phyloP scores from a whole-genome alignment of 2,888 invertebrate species.

The Megalurothrips usitatus region DNA sequence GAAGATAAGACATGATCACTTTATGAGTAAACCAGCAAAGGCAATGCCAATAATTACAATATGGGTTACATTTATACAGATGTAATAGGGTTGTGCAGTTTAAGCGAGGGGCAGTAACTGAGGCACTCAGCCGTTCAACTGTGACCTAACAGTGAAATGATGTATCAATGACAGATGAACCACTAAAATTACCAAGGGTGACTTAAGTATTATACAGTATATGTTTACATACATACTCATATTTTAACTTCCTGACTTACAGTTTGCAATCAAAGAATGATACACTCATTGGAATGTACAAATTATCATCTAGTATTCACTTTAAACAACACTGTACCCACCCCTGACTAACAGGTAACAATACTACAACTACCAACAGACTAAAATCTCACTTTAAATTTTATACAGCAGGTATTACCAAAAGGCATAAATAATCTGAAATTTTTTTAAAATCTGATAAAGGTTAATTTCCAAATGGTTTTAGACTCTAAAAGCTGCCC shows the following conservation, averaged over 20 bases:
- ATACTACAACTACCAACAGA: slow-evolving; percentile 25
- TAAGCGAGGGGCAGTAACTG: slow-evolving; percentile 15
- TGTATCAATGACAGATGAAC: slow-evolving; percentile 26
- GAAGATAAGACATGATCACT: slow-evolving; percentile 20
- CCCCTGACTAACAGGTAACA: slow-evolving; percentile 24
- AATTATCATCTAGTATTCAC: slow-evolving; percentile 27
- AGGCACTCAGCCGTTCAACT: slow-evolving; percentile 12
- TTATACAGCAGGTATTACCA: slow-evolving; percentile 13
- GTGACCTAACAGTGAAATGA: slow-evolving; percentile 16
- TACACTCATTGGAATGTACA: slow-evolving; percentile 26
- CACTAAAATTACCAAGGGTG: slow-evolving; percentile 26
- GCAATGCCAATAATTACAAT: slow-evolving; percentile 23
- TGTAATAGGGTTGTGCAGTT: slow-evolving; percentile 20
- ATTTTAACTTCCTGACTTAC: slow-evolving; percentile 21
- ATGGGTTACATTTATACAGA: slow-evolving; percentile 8
- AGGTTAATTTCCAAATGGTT: neutral
- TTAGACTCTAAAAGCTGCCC: slow-evolving; percentile 1
- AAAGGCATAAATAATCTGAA: neutral
- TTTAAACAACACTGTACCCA: slow-evolving; percentile 26
- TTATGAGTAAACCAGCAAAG: slow-evolving; percentile 7
- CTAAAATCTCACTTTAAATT: neutral
- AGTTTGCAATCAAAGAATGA: slow-evolving; percentile 12
- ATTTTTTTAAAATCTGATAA: slow-evolving; percentile 2
- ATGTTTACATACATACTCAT: slow-evolving; percentile 25
- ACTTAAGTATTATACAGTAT: slow-evolving; percentile 27